Evolutionary conservation across 2,113 vertebrate genomes (phyloP).

Genomic region (Psophia crepitans): DNA sequence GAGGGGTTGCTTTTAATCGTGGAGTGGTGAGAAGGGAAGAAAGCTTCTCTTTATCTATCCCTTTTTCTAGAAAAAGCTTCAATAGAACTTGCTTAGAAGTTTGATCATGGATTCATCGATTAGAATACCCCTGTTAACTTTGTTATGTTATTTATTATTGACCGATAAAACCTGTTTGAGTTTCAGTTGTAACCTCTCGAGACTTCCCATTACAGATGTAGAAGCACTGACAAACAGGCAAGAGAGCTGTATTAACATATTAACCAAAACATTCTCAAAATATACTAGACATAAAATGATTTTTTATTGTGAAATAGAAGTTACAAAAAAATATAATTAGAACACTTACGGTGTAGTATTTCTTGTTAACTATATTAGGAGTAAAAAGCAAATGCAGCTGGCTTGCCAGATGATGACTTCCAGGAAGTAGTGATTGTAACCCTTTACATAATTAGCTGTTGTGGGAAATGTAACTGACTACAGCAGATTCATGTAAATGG

Average conservation of each 20-base stretch:
- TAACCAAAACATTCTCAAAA: background rate
- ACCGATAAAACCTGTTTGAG: background rate
- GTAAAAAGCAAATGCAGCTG: conserved; percentile 17
- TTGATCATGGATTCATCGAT: background rate
- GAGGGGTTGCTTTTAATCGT: background rate
- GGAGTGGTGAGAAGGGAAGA: background rate
- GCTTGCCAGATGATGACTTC: conserved; percentile 22
- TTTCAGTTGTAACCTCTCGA: background rate
- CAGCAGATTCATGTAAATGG: conserved; percentile 1
- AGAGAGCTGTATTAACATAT: background rate
- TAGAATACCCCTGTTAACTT: background rate
- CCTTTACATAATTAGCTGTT: conserved; percentile 35
- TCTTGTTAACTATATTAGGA: conserved; percentile 24
- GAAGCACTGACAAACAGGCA: background rate
- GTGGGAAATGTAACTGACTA: background rate
- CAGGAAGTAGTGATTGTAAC: conserved; percentile 53
- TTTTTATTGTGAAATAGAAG: background rate
- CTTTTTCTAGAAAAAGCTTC: background rate
- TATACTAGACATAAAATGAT: background rate
- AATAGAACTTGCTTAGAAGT: background rate
- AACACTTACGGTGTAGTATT: background rate
- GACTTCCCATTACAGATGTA: background rate
- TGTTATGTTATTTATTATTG: background rate
- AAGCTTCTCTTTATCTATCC: background rate
- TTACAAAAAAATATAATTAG: conserved; percentile 3